Evolutionary conservation across 64 coral and sea anemone genomes (phyloP).

Genomic region (Cladopsammia gracilis): DNA sequence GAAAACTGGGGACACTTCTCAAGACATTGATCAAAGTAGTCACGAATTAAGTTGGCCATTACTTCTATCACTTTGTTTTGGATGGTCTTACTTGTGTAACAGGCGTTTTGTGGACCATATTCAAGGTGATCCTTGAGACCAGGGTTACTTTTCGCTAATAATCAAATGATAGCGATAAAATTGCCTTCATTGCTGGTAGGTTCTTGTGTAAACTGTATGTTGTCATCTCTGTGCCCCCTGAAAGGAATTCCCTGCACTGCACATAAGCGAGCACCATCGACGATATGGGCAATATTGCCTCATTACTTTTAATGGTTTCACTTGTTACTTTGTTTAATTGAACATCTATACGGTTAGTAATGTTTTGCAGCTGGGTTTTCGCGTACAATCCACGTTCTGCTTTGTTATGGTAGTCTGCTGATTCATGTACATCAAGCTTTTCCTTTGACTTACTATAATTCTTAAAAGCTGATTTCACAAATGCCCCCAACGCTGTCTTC

Average conservation of each 20-base stretch:
- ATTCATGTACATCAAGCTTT: conserved; percentile 49
- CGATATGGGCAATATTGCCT: conserved; percentile 65
- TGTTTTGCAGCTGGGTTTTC: conserved; percentile 74
- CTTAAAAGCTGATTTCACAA: conserved; percentile 22
- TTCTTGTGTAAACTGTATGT: conserved; percentile 79
- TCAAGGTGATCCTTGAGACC: conserved; percentile 62
- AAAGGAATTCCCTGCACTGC: conserved; percentile 69
- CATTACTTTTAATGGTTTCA: conserved; percentile 70
- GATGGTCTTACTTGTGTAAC: conserved; percentile 76
- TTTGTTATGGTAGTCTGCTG: conserved; percentile 69
- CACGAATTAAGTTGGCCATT: conserved; percentile 86
- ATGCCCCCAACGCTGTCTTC: conserved; percentile 1
- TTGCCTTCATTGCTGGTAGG: conserved; percentile 80
- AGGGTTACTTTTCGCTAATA: conserved; percentile 81
- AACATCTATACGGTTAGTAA: conserved; percentile 72
- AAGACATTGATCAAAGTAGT: conserved; percentile 86
- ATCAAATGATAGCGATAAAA: conserved; percentile 78
- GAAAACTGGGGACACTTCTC: conserved; percentile 73
- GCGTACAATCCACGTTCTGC: conserved; percentile 64
- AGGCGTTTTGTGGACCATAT: conserved; percentile 53
- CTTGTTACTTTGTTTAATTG: conserved; percentile 74
- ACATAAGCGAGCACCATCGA: conserved; percentile 74
- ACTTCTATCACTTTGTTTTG: conserved; percentile 70
- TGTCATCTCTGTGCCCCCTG: conserved; percentile 74
- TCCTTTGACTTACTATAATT: conserved; percentile 43